Evolutionary conservation across 2,888 invertebrate species (phyloP), one percentile per base, ranked within the genome.

Genomic region (Cheilosia vulpina): DNA sequence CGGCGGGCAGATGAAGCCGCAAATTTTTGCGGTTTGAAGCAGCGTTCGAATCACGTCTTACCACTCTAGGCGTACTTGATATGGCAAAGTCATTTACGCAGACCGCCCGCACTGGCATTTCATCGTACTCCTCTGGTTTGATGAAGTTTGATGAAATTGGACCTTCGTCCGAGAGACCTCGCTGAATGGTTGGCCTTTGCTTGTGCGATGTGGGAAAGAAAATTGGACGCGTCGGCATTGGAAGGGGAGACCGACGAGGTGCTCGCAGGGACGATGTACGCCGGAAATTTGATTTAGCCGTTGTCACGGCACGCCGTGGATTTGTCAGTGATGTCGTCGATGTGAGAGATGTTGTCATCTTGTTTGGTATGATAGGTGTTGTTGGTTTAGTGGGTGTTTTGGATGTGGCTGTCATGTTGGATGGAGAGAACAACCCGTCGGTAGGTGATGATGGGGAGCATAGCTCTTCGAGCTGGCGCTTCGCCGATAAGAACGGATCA

Each of bases 401-500:
- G 45, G 62, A 15, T 43, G 75, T 72, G 65, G 78, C 53, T 27
- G 72, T 65, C 34, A 68, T 63, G 68, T 77, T 52, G 27, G 72
- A 38, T 76, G 66, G 27, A 7, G 53, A 76, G 38, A 91, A 89
- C 27, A 89, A 89, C 27, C 90, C 89, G 62, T 92, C 91, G 73
- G 88, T 75, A 88, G 93, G 91, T 72, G 94, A 94, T 88, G 95
- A 95, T 81, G 95, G 94, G 65, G 95, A 95, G 92, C 96, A 94
- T 43, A 97, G 94, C 90, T 97, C 96, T 92, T 95, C 95, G 93
- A 97, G 94, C 93, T 97, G 97, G 87, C 95, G 95, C 92, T 96
- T 96, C 60, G 97, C 97, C 88, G 95, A 94, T 88, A 94, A 92
- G 92, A 96, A 96, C 65, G 97, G 97, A 92, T 97, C 96, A 92